Evolutionary conservation across 1,140 invertebrate genomes (phyloP), one percentile per base, ranked within the genome.

Genomic region (Zaprionus gabonicus): DNA sequence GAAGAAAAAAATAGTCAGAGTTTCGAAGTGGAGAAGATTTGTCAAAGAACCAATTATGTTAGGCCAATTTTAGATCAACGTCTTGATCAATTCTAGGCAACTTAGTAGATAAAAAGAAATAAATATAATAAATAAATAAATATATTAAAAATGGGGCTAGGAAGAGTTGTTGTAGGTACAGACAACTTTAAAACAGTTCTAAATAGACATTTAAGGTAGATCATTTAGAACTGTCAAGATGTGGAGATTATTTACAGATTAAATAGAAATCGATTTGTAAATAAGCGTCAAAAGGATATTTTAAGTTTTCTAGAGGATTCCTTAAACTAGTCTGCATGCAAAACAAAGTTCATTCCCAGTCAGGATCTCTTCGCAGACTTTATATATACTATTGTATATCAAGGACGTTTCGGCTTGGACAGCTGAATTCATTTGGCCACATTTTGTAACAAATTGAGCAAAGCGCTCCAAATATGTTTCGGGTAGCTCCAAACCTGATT

Each of bases 371-470:
- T 51, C 13, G 3, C 20, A 25, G 13, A 27, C 56, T 63, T 44
- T 41, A 25, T 2, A 31, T 38, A 56, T 28, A 28, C 6, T 20
- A 20, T 20, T 20, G 20, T 38, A 20, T 27, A 77, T 63, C 76
- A 82, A 85, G 82, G 82, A 76, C 78, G 63, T 56, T 49, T 2
- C 9, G 4, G 38, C 13, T 31, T 57, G 27, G 25, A 9, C 49
- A 62, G 44, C 72, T 65, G 28, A 71, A 78, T 59, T 55, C 34
- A 46, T 44, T 65, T 60, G 34, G 57, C 17, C 70, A 59, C 41
- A 80, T 70, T 78, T 76, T 73, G 55, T 68, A 71, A 81, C 78
- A 78, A 88, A 88, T 90, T 81, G 78, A 57, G 55, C 38, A 38
- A 80, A 67, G 53, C 38, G 44, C 46, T 80, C 49, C 44, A 81